Base-by-base conservation (phyloP, 2,113 vertebrate genomes). In the Ceuthmochares aereus region DNA sequence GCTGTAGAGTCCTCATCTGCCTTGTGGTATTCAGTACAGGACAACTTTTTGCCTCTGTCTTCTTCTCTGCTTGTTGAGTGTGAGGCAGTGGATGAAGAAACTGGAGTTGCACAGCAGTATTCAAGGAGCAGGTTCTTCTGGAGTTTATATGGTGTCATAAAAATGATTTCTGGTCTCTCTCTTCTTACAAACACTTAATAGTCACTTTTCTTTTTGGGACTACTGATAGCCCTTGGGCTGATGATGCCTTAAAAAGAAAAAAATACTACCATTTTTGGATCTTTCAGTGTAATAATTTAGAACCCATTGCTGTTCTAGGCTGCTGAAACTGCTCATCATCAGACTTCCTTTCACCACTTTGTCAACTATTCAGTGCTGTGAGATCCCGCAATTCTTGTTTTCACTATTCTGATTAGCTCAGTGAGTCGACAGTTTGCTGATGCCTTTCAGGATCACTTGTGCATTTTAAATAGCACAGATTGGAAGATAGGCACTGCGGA, bases 321-420 rank as follows among this genome's bases (percentile, higher is more conserved):
- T 77, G 26, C 55, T 84, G 85, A 85, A 76, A 55, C 59, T 88
- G 68, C 63, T 96, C 59, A 59, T 90, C 68, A 63, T 20, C 63
- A 70, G 80, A 67, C 51, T 86, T 95, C 58, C 80, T 87, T 93
- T 88, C 75, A 93, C 70, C 7, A 30, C 52, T 72, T 60, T 69
- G 54, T 84, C 55, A 78, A 62, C 8, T 10, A 81, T 64, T 84
- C 77, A 75, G 42, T 78, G 34, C 52, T 67, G 56, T 82, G 66
- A 69, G 62, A 79, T 92, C 67, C 42, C 51, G 62, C 43, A 78
- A 62, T 62, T 95, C 76, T 84, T 88, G 59, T 90, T 92, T 88
- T 69, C 59, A 59, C 25, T 54, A 2, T 92, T 36, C 40, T 26
- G 67, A 83, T 73, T 86, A 86, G 29, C 85, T 86, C 72, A 8